Base-by-base conservation (phyloP, 2,797 vertebrate species). In the Hybognathus amarus region DNA sequence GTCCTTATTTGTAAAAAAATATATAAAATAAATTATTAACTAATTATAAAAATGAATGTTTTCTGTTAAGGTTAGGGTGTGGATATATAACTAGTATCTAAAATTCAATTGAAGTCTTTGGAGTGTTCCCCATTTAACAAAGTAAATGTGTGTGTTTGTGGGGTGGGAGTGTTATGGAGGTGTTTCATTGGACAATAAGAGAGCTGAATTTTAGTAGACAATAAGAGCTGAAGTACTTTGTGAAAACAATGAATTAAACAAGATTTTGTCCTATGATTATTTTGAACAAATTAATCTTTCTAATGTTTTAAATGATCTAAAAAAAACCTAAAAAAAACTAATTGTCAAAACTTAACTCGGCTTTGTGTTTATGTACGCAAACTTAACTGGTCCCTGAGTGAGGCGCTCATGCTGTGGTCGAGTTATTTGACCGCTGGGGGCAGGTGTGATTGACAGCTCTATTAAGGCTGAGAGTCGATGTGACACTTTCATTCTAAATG, bases 381-480 rank as follows among this genome's bases (percentile, higher is more conserved):
- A 36, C 36, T 30, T 20, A 56, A 56, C 36, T 68, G 24, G 73
- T 68, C 17, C 24, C n/a, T 56, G 50, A 38, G 27, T 76, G 54
- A 47, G 11, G 40, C 2, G 6, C 12, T 45, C 45, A 83, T 70
- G 42, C 61, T 74, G 36, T 64, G 40, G 47, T 73, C 83, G 61
- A 11, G 73, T 79, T 83, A 83, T 66, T n/a, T 78, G 52, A 83
- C 59, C 68, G 45, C 45, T 38, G 68, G 27, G 80, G 84, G 80
- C 70, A 67, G 73, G 64, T 77, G 76, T 93, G 93, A 92, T 69
- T 92, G 93, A 92, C 91, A 89, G 92, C 83, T 90, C 89, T 80
- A 90, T 93, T 89, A 91, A 91, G 77, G 17, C 3, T 42, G 47
- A 59, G 86, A 88, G 91, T 85, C 42, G 59, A 85, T 18, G 80